Conservation (phyloP, 2,888 invertebrate species). For the Lasioglossum vierecki region DNA sequence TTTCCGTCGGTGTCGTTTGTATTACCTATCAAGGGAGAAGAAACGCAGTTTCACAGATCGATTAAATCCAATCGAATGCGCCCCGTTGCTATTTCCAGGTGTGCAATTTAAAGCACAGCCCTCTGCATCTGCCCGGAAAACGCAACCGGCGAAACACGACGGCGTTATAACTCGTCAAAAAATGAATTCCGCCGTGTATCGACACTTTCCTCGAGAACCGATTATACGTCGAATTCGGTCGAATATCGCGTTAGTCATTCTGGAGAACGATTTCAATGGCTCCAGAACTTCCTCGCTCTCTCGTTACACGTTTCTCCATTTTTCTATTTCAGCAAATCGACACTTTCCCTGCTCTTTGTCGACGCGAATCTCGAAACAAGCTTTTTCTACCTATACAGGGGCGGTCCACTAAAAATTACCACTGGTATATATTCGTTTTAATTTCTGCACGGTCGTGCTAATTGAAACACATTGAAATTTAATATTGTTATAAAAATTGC, state of each 20-base stretch:
- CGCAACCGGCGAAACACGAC: conserved; percentile 18
- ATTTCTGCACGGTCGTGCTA: too few relatives aligned
- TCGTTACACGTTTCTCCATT: neutral
- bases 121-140: conserved; percentile 47
- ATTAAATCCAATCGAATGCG: conserved; percentile 53
- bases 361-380: neutral
- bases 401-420: too few relatives aligned
- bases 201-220: conserved; percentile 27
- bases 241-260: conserved; percentile 36
- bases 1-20: conserved; percentile 40
- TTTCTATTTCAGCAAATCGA: neutral
- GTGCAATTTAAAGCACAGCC: conserved; percentile 27
- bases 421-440: too few relatives aligned
- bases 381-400: neutral
- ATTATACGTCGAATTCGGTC: conserved; percentile 29
- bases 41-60: conserved; percentile 42
- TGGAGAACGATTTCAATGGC: neutral
- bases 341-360: neutral
- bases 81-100: conserved; percentile 31
- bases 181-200: conserved; percentile 37
- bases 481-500: too few relatives aligned
- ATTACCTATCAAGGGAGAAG: conserved; percentile 41
- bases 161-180: conserved; percentile 21
- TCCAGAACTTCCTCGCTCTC: neutral
- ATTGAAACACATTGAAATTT: too few relatives aligned